Conservation (phyloP, 2,113 vertebrate genomes). For the human region GRCh38 chrY:19480001-19480500, state of each 20-base stretch:
- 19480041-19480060: too few relatives aligned
- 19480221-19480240: slow-evolving; percentile 87
- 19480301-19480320: slow-evolving; percentile 88
- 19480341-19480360: slow-evolving; percentile 81
- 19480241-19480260: slow-evolving; percentile 88
- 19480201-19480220: slow-evolving; percentile 85
- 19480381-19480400: slow-evolving; percentile 80
- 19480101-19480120: neutral
- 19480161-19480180: slow-evolving; percentile 85
- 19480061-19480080: neutral
- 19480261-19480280: slow-evolving; percentile 88
- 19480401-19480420: slow-evolving; percentile 74
- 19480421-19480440: slow-evolving; percentile 51
- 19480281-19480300: slow-evolving; percentile 89
- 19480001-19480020: neutral
- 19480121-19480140: neutral
- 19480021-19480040: neutral
- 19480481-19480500: slow-evolving; percentile 68
- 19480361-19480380: slow-evolving; percentile 84
- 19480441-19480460: slow-evolving; percentile 45
- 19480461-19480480: slow-evolving; percentile 47
- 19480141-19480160: neutral
- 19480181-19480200: slow-evolving; percentile 84
- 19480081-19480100: neutral
- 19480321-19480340: slow-evolving; percentile 76